phyloP scores from a whole-genome alignment of 2,113 vertebrate genomes.

The Orcinus orca region DNA sequence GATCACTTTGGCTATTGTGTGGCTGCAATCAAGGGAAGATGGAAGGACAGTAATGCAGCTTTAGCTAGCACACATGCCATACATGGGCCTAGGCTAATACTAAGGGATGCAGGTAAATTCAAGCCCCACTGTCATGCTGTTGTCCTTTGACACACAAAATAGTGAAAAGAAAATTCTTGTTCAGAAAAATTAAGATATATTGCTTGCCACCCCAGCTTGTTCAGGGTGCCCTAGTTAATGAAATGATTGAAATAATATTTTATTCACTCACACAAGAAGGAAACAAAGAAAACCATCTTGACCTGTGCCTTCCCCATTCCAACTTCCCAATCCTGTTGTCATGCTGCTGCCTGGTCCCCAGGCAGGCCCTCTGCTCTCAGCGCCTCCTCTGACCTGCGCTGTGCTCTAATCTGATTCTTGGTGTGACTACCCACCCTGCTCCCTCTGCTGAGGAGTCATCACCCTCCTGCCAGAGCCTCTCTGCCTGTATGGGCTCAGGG shows the following conservation, averaged over 20 bases:
- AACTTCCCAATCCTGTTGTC: background rate
- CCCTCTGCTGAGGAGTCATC: background rate
- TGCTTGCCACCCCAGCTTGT: background rate
- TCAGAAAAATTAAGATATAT: background rate
- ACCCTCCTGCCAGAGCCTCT: background rate
- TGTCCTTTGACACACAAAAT: background rate
- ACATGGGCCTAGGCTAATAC: background rate
- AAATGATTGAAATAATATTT: background rate
- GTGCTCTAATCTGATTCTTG: background rate
- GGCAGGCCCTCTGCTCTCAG: background rate
- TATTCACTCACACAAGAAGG: background rate
- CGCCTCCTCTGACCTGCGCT: no score
- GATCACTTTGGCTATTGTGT: rapidly evolving
- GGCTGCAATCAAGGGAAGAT: background rate
- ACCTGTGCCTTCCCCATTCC: background rate
- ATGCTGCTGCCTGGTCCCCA: background rate
- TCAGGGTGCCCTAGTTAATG: no score
- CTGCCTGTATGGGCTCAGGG: no score
- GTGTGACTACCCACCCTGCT: background rate
- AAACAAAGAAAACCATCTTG: background rate
- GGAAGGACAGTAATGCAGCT: rapidly evolving
- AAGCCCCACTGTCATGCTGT: background rate
- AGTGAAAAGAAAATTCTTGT: background rate
- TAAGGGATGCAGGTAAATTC: background rate
- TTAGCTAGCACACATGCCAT: no score